Evolutionary conservation across 1,140 invertebrate genomes (phyloP).

Genomic region (Samia ricini): DNA sequence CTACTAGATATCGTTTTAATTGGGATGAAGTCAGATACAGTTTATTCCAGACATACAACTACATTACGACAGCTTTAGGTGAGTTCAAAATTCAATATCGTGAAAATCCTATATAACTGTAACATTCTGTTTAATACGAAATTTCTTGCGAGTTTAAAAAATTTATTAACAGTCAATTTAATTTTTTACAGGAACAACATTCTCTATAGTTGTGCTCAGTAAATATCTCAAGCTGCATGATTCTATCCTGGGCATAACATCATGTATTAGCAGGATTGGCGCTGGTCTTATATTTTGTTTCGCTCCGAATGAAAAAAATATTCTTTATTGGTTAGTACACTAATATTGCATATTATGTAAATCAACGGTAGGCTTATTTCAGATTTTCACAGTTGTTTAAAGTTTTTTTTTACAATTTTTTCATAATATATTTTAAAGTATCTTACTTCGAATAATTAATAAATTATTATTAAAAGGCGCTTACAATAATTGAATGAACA

Average conservation of each 20-base stretch:
- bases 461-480: too few relatives aligned
- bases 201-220: constrained; percentile 21
- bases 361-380: too few relatives aligned
- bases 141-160: too few relatives aligned
- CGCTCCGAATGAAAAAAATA: not conserved
- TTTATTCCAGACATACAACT: constrained; percentile 87
- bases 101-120: too few relatives aligned
- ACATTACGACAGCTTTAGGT: constrained; percentile 56
- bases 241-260: constrained; percentile 30
- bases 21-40: constrained; percentile 92
- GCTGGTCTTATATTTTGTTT: constrained; percentile 19
- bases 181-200: constrained; percentile 7
- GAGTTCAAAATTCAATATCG: constrained; percentile 20
- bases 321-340: constrained; percentile 5
- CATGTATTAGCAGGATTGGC: constrained; percentile 27
- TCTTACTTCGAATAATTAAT: too few relatives aligned
- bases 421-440: too few relatives aligned
- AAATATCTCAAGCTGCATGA: constrained; percentile 38
- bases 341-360: too few relatives aligned
- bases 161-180: not conserved
- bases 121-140: too few relatives aligned
- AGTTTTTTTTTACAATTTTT: too few relatives aligned
- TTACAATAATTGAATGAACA: too few relatives aligned
- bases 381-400: too few relatives aligned
- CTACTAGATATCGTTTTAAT: constrained; percentile 87